A percentile compares a stretch with the other conserved stretches of the same genome.
phyloP scores from a whole-genome alignment of 2,113 vertebrate species.

The Micronisus gabar region DNA sequence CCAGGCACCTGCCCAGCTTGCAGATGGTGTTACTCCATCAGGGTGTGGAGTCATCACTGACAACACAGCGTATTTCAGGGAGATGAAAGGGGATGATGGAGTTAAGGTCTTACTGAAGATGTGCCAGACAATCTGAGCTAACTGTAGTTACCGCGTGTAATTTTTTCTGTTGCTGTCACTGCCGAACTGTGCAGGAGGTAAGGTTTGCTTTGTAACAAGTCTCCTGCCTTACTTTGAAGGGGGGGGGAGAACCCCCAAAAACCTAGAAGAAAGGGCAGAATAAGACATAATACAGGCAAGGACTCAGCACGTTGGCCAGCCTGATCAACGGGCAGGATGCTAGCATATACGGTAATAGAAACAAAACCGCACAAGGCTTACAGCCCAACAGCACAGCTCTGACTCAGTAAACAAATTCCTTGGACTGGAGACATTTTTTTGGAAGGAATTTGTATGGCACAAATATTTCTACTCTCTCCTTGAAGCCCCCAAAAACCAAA shows the following conservation, averaged over 20 bases:
- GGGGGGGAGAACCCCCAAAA: too few relatives aligned
- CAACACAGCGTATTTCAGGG: background rate
- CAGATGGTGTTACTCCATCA: conserved; percentile 35
- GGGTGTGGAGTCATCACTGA: background rate
- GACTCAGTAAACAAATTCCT: background rate
- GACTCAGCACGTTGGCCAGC: background rate
- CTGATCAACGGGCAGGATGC: background rate
- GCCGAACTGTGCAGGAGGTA: background rate
- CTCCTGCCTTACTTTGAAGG: background rate
- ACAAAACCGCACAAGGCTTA: background rate
- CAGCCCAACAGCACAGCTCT: background rate
- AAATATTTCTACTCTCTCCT: background rate
- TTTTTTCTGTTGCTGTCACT: background rate
- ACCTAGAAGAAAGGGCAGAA: background rate
- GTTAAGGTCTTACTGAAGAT: background rate
- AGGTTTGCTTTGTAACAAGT: background rate
- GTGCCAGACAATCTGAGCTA: background rate
- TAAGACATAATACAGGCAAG: background rate
- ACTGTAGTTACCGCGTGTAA: background rate
- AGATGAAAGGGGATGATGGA: background rate
- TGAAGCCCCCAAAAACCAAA: background rate
- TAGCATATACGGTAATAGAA: background rate
- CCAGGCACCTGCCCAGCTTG: background rate
- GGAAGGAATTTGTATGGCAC: background rate
- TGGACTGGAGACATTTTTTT: background rate